Conservation (phyloP, 92 coral and sea anemone species). For the Zoanthus sansibaricus region DNA sequence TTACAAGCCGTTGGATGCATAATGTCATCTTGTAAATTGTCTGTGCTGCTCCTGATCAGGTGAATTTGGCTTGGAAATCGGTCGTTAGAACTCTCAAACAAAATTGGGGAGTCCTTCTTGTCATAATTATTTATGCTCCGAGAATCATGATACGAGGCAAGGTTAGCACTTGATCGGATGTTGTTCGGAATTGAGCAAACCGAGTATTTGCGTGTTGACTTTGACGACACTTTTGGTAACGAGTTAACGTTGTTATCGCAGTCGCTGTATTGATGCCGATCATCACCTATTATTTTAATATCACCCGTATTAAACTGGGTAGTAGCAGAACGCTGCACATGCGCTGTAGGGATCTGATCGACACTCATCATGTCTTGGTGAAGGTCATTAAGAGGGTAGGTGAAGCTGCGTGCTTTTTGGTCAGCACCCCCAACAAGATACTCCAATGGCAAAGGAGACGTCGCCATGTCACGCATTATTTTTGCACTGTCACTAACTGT, state of each 20-base stretch:
- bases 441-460: conserved; percentile 25
- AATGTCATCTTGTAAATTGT: not conserved
- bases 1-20: not conserved
- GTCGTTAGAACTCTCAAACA: not conserved
- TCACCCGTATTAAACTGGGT: not conserved
- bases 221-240: not conserved
- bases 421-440: not conserved
- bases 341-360: not conserved
- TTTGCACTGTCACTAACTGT: not conserved
- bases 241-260: not conserved
- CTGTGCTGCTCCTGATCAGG: not conserved
- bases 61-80: conserved; percentile 6
- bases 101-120: not conserved
- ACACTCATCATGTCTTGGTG: not conserved
- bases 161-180: not conserved
- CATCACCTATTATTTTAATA: not conserved
- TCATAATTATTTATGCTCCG: not conserved
- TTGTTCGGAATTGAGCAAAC: conserved; percentile 56
- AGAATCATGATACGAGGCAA: not conserved
- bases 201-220: conserved; percentile 53
- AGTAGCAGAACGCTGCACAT: not conserved
- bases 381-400: not conserved
- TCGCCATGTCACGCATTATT: conserved; percentile 25
- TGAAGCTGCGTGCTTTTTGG: not conserved
- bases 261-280: not conserved